phyloP scores from a whole-genome alignment of 2,888 invertebrate species.

The Agrenia bidenticulata region DNA sequence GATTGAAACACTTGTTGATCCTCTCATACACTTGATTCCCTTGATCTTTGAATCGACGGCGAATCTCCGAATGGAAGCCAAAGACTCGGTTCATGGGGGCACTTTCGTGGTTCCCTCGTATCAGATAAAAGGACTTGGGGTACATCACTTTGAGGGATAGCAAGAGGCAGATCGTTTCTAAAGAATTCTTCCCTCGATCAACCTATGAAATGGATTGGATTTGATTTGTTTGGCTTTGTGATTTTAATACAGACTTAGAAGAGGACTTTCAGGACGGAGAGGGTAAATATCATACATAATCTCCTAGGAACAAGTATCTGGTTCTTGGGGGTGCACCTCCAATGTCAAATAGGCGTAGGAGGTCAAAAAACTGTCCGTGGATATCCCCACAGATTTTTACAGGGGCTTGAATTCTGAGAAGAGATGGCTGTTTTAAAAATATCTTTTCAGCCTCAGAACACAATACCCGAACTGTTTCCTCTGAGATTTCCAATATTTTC shows the following conservation, averaged over 20 bases:
- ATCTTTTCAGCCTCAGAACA: slow-evolving; percentile 47
- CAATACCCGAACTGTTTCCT: slow-evolving; percentile 7
- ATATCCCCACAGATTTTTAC: slow-evolving; percentile 62
- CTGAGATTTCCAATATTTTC: not conserved
- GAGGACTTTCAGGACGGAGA: not conserved
- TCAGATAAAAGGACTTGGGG: slow-evolving; percentile 62
- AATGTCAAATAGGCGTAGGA: slow-evolving; percentile 60
- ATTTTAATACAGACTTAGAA: no score
- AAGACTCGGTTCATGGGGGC: slow-evolving; percentile 61
- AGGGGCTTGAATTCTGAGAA: slow-evolving; percentile 60
- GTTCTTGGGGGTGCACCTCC: slow-evolving; percentile 60
- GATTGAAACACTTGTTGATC: slow-evolving; percentile 61
- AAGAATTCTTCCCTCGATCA: slow-evolving; percentile 58
- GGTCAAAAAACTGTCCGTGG: slow-evolving; percentile 61
- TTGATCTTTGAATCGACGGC: slow-evolving; percentile 9
- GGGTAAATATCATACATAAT: slow-evolving; percentile 8
- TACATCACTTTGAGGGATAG: slow-evolving; percentile 62
- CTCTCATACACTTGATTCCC: not conserved
- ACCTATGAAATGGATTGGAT: no score
- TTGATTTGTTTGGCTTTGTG: no score
- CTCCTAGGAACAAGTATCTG: slow-evolving; percentile 55
- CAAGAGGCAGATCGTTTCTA: slow-evolving; percentile 60
- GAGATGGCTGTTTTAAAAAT: slow-evolving; percentile 59
- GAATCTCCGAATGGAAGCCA: slow-evolving; percentile 61
- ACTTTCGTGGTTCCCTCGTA: slow-evolving; percentile 63